Evolutionary conservation across 2,113 vertebrate genomes (phyloP).

Genomic region (Sisor rabdophorus): DNA sequence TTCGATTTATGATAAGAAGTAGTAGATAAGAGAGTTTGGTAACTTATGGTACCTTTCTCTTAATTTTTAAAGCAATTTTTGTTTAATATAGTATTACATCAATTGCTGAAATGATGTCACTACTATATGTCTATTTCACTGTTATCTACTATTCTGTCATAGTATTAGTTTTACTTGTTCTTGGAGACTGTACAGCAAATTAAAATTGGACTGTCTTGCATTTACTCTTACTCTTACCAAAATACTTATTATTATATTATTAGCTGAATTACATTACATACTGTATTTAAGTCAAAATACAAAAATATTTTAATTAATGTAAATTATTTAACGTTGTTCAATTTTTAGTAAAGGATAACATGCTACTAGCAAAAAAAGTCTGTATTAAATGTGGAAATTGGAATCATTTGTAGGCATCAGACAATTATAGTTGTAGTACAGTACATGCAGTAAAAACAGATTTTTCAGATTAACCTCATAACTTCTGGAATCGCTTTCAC

Average conservation of each 20-base stretch:
- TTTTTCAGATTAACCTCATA: neutral
- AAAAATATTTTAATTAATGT: neutral
- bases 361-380: neutral
- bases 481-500: neutral
- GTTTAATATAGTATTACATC: too few species aligned
- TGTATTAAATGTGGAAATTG: neutral
- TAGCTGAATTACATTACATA: neutral
- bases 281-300: neutral
- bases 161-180: neutral
- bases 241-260: neutral
- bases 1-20: too few species aligned
- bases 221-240: neutral
- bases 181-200: neutral
- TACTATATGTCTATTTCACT: neutral
- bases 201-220: neutral
- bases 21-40: too few species aligned
- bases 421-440: neutral
- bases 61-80: too few species aligned
- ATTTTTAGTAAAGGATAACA: too few species aligned
- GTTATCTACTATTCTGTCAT: neutral
- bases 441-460: neutral
- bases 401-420: neutral
- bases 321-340: neutral
- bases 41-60: too few species aligned
- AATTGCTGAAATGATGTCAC: neutral